phyloP scores from a whole-genome alignment of 2,797 vertebrate species.

The Enteromius paludinosus region DNA sequence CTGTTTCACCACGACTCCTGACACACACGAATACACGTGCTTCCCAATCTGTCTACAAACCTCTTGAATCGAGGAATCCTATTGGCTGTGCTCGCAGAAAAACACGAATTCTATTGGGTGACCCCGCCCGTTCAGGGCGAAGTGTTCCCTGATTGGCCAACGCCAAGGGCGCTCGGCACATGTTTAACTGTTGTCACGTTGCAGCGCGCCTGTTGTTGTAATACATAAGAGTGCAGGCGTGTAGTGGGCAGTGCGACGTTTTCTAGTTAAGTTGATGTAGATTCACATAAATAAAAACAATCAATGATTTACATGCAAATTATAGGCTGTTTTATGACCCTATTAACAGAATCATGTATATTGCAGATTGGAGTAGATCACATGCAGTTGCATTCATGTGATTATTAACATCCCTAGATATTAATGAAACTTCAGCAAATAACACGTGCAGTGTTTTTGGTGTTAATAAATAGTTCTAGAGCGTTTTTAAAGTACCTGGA shows the following conservation, averaged over 20 bases:
- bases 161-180: slow-evolving; percentile 21
- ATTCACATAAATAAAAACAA: no score
- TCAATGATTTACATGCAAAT: no score
- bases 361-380: not conserved
- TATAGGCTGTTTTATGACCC: not conserved
- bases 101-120: slow-evolving; percentile 1
- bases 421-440: not conserved
- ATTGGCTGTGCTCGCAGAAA: slow-evolving; percentile 47
- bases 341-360: not conserved
- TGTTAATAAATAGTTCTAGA: not conserved
- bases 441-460: no score
- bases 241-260: not conserved
- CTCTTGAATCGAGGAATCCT: not conserved
- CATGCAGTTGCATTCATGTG: not conserved
- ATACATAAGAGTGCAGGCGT: slow-evolving; percentile 26
- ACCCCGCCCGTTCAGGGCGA: slow-evolving; percentile 44
- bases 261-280: not conserved
- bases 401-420: not conserved
- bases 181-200: slow-evolving; percentile 59
- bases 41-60: slow-evolving; percentile 25
- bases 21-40: slow-evolving; percentile 63
- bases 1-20: slow-evolving; percentile 37
- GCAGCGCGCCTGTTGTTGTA: slow-evolving; percentile 52
- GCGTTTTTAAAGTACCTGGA: not conserved
- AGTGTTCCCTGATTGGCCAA: slow-evolving; percentile 45